Evolutionary conservation across 2,113 vertebrate genomes (phyloP).

Genomic region (Plecturocebus donacophilus): DNA sequence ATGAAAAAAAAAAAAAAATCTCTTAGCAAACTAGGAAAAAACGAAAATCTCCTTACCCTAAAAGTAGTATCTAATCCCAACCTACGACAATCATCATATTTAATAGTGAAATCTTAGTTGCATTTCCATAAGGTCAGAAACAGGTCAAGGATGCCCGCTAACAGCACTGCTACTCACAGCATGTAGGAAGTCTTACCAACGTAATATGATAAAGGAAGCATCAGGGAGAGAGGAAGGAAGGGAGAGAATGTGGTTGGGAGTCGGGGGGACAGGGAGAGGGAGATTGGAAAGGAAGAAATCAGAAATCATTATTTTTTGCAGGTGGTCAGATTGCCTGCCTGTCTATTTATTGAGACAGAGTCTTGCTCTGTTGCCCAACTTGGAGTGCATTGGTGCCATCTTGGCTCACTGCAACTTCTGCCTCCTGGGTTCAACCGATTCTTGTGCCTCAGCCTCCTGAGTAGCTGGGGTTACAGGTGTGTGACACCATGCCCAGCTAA

Average conservation of each 20-base stretch:
- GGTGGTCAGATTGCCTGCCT: neutral
- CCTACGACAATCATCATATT: neutral
- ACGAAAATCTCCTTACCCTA: neutral
- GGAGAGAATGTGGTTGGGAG: neutral
- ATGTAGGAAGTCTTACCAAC: neutral
- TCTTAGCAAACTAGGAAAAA: neutral
- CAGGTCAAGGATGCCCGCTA: neutral
- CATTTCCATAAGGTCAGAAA: neutral
- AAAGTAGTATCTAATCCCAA: neutral
- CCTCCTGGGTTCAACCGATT: too few relatives aligned
- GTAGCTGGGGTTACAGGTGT: too few relatives aligned
- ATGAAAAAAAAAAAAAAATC: neutral
- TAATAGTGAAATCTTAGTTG: neutral
- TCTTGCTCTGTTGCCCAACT: too few relatives aligned
- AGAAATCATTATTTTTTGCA: neutral
- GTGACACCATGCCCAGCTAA: too few relatives aligned
- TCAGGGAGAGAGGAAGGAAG: neutral
- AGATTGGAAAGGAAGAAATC: neutral
- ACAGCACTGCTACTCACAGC: neutral
- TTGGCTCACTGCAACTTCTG: too few relatives aligned
- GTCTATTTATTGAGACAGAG: too few relatives aligned
- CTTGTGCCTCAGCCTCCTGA: too few relatives aligned
- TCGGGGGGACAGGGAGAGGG: neutral
- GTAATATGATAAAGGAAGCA: neutral
- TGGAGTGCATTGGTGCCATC: too few relatives aligned